phyloP scores from a whole-genome alignment of 2,113 vertebrate genomes.

The Oncorhynchus tshawytscha region DNA sequence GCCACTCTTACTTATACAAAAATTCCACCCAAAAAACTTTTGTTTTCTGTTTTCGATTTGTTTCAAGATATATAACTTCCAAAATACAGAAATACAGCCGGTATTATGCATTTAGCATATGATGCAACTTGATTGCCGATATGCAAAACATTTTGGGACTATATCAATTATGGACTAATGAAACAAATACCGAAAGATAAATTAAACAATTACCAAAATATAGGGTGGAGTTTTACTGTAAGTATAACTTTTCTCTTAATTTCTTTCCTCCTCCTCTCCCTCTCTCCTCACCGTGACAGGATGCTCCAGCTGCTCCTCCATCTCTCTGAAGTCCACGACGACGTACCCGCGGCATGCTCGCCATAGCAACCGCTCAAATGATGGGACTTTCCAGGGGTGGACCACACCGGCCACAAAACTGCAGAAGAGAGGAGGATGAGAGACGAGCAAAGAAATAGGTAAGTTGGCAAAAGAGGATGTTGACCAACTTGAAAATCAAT shows the following conservation, averaged over 20 bases:
- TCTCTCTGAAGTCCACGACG: slow-evolving; percentile 88
- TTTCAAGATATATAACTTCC: too few relatives aligned
- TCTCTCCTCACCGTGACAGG: slow-evolving; percentile 76
- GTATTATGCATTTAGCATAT: too few relatives aligned
- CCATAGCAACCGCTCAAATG: slow-evolving; percentile 93
- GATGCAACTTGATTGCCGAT: too few relatives aligned
- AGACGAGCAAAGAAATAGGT: neutral
- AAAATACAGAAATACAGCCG: too few relatives aligned
- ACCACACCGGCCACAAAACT: slow-evolving; percentile 91
- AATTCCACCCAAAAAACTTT: too few relatives aligned
- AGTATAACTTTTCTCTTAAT: neutral
- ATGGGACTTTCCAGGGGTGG: slow-evolving; percentile 83
- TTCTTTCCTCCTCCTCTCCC: neutral
- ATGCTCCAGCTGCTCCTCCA: slow-evolving; percentile 82
- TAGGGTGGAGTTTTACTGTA: neutral
- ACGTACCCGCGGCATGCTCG: slow-evolving; percentile 91
- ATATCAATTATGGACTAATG: too few relatives aligned
- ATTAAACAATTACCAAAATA: neutral
- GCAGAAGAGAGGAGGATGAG: neutral
- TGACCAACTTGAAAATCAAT: too few relatives aligned
- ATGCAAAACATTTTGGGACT: too few relatives aligned
- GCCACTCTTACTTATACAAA: neutral
- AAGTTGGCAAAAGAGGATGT: neutral
- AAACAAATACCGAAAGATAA: neutral
- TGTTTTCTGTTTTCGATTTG: too few relatives aligned